These are phyloP conservation scores for Drepanosiphum platanoidis DNA, from an alignment of 2,888 invertebrate genomes.

Conservation along the genomic window DNA sequence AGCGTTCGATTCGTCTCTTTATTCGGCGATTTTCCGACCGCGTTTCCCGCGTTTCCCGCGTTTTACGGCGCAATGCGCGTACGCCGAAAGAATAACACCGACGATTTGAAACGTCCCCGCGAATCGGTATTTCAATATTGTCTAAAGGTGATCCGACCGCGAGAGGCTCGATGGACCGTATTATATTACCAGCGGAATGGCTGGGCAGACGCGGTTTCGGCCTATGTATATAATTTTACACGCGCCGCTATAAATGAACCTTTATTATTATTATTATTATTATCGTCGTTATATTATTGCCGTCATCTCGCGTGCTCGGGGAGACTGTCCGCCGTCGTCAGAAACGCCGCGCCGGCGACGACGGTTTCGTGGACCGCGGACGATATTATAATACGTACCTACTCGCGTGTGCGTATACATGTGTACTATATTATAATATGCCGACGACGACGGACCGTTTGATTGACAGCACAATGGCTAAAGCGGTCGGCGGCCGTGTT, in stretches of 20 bases:
- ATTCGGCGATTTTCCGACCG: too few species aligned
- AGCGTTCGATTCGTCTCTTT: too few species aligned
- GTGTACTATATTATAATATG: background rate
- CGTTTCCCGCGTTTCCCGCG: too few species aligned
- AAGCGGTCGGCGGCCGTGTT: background rate
- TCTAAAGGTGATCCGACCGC: background rate
- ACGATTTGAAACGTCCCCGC: background rate
- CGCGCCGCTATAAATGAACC: background rate
- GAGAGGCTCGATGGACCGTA: too few species aligned
- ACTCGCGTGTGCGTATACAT: background rate
- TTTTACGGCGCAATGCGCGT: too few species aligned
- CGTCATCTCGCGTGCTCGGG: background rate
- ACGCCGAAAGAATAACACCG: background rate
- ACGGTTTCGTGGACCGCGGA: background rate
- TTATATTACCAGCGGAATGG: too few species aligned
- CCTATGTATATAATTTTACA: too few species aligned
- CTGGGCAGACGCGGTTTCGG: too few species aligned
- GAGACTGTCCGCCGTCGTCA: background rate
- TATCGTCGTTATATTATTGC: background rate
- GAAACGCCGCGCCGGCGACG: background rate
- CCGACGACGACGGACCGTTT: constrained; percentile 17
- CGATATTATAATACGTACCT: background rate
- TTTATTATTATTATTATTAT: background rate
- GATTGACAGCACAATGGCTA: constrained; percentile 56
- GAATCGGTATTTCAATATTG: too few species aligned